Percentiles rank a stretch among this genome's conserved stretches.
These are phyloP conservation scores for Montifringilla adamsi DNA, from an alignment of 2,113 vertebrate genomes.

Conservation along the genomic window DNA sequence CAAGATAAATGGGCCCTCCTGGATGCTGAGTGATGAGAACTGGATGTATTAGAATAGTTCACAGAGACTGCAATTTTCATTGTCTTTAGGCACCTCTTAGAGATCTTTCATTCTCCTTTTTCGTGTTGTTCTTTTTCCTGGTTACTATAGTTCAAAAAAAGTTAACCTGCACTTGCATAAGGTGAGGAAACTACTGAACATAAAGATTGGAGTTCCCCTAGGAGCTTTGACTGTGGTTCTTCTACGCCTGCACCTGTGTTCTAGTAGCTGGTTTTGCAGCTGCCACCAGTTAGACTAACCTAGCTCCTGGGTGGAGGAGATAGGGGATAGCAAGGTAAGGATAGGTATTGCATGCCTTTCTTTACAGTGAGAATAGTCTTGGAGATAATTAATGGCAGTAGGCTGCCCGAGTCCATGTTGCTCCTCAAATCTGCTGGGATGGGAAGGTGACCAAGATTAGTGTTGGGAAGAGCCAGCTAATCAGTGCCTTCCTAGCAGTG, in stretches of 20 bases:
- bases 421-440: background rate
- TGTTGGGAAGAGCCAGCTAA: background rate
- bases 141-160: background rate
- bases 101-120: background rate
- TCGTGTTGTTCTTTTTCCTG: background rate
- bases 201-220: background rate
- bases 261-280: background rate
- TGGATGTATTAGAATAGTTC: background rate
- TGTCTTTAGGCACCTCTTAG: background rate
- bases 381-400: background rate
- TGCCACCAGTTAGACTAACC: background rate
- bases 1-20: conserved; percentile 20
- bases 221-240: background rate
- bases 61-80: background rate
- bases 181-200: background rate
- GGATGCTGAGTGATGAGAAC: background rate
- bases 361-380: background rate
- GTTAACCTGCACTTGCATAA: background rate
- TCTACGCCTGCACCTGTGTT: rapidly evolving
- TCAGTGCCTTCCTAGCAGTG: background rate
- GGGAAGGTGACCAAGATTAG: background rate
- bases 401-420: rapidly evolving
- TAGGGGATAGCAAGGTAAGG: background rate
- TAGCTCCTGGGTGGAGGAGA: background rate
- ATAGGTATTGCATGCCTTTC: background rate